Evolutionary conservation across 1,140 invertebrate species (phyloP), one percentile per base, ranked within the genome.

Genomic region (Thaumatotibia leucotreta): DNA sequence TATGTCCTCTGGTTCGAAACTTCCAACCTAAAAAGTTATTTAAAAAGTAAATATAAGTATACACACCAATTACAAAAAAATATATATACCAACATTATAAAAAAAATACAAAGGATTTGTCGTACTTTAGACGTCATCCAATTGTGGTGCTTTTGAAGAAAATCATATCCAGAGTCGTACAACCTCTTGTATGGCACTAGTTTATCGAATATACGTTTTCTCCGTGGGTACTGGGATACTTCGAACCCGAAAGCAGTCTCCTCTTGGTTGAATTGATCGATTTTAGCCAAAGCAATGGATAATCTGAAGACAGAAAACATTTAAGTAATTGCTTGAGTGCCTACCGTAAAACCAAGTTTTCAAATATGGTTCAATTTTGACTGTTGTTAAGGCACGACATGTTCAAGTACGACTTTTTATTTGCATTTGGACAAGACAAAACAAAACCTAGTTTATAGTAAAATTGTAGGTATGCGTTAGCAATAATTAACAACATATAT

Each of bases 231-330:
- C 63, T 96, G 94, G 0, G 97, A 97, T 9, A 95, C 83, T 82
- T 98, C 95, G 95, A 97, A 99, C 10, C 95, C 96, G 85, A 97
- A 99, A 29, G 97, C 93, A 68, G 94, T 92, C 85, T 99, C 98
- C 84, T 99, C 98, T 79, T 95, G 95, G 84, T 99, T 99, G 73
- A 99, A 98, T 64, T 94, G 92, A 77, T 98, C 96, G 66, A 98
- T 98, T 71, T 93, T 96, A 35, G 94, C 93, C 80, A 97, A 93
- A 8, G 97, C 97, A 4, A 76, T 76, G 0, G 93, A 79, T 69
- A 96, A 84, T 65, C 93, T 84, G 70, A 63, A 63, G 14, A 64
- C 9, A 70, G 31, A 33, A 65, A 58, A 45, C 50, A 24, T 29
- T 24, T 69, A 50, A 27, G 14, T 23, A 8, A 49, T 45, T n/a